Evolutionary conservation across 2,888 invertebrate species (phyloP).

Genomic region (Polydrusus tereticollis): DNA sequence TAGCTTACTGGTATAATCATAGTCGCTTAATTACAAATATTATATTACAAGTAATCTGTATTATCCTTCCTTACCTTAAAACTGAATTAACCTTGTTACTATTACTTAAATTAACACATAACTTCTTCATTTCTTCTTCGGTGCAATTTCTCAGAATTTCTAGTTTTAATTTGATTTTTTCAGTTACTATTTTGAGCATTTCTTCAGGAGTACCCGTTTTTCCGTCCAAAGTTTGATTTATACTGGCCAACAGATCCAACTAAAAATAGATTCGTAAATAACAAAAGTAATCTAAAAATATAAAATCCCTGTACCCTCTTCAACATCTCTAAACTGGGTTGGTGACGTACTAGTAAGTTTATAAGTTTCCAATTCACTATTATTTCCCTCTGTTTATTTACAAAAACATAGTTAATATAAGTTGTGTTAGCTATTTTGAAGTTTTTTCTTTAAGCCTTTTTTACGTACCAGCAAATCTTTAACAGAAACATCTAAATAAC

Average conservation of each 20-base stretch:
- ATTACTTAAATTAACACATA: conserved; percentile 65
- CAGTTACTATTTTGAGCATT: conserved; percentile 63
- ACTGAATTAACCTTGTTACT: conserved; percentile 64
- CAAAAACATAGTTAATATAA: too few relatives aligned
- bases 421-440: too few relatives aligned
- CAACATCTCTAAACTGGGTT: background rate
- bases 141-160: conserved; percentile 62
- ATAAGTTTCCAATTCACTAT: too few relatives aligned
- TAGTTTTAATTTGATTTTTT: conserved; percentile 62
- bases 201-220: conserved; percentile 63
- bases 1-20: too few relatives aligned
- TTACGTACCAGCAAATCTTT: conserved; percentile 61
- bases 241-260: conserved; percentile 64
- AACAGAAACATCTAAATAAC: conserved; percentile 59
- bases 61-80: conserved; percentile 55
- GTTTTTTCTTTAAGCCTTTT: background rate
- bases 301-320: too few relatives aligned
- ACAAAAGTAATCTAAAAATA: too few relatives aligned
- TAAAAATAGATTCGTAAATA: conserved; percentile 4
- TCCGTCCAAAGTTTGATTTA: conserved; percentile 64
- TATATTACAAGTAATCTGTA: too few relatives aligned
- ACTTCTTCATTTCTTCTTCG: conserved; percentile 65
- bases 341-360: too few relatives aligned
- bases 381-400: too few relatives aligned
- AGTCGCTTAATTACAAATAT: too few relatives aligned